Percentiles rank a stretch among this genome's conserved stretches.
phyloP scores from a whole-genome alignment of 1,140 invertebrate genomes.

The Atta texana region DNA sequence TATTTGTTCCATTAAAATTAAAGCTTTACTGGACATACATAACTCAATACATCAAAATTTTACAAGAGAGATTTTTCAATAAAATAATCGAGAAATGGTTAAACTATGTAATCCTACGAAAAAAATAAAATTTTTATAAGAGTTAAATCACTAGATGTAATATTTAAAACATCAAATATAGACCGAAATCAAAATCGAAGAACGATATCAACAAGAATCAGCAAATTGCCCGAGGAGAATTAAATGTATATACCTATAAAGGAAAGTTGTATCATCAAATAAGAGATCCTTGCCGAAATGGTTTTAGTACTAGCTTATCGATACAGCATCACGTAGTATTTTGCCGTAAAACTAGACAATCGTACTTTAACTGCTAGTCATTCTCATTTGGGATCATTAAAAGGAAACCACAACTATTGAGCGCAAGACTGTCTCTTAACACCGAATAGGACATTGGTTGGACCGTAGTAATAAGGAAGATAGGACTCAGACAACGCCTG shows the following conservation, averaged over 20 bases:
- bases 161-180: neutral
- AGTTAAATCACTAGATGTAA: neutral
- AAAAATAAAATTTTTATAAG: conserved; percentile 6
- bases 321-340: conserved; percentile 68
- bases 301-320: conserved; percentile 75
- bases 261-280: conserved; percentile 37
- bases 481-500: neutral
- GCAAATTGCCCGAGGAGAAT: neutral
- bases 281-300: conserved; percentile 72
- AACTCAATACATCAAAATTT: neutral
- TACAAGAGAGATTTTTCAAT: neutral
- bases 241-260: conserved; percentile 1
- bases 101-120: neutral
- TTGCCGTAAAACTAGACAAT: conserved; percentile 77
- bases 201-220: conserved; percentile 3
- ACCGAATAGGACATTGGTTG: conserved; percentile 52
- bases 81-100: neutral
- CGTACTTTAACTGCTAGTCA: conserved; percentile 79
- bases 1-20: conserved; percentile 14
- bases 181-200: neutral
- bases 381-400: conserved; percentile 81
- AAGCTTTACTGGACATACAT: neutral
- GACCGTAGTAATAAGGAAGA: conserved; percentile 63
- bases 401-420: conserved; percentile 51
- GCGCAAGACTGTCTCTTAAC: conserved; percentile 9